A percentile compares a stretch with the other conserved stretches of the same genome.
These are phyloP conservation scores for Dasypogon diadema DNA, from an alignment of 2,888 invertebrate species.

Conservation along the genomic window DNA sequence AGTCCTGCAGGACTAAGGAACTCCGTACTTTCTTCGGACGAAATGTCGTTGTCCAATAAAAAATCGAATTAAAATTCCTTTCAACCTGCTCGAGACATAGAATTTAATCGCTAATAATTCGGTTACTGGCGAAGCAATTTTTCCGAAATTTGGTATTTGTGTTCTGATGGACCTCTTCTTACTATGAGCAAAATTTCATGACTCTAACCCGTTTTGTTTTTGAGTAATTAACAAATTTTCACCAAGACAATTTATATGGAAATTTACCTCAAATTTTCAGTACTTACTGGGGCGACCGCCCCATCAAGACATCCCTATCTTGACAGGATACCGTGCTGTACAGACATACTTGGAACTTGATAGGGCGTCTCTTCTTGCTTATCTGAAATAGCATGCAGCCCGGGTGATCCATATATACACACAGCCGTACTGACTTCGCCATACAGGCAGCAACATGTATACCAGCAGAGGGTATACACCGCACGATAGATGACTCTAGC, in stretches of 20 bases:
- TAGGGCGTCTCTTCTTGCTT: slow-evolving; percentile 57
- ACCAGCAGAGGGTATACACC: slow-evolving; percentile 44
- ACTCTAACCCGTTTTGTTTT: slow-evolving; percentile 4
- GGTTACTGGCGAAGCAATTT: background rate
- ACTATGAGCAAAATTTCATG: slow-evolving; percentile 25
- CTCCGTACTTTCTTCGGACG: slow-evolving; percentile 54
- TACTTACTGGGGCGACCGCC: slow-evolving; percentile 55
- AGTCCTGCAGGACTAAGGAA: slow-evolving; percentile 30
- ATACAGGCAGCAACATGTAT: slow-evolving; percentile 48
- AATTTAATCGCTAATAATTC: slow-evolving; percentile 18
- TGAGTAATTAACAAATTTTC: slow-evolving; percentile 37
- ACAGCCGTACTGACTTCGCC: slow-evolving; percentile 15
- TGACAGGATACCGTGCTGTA: background rate
- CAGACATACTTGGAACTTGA: slow-evolving; percentile 50
- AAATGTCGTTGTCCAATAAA: slow-evolving; percentile 58
- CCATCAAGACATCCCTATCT: slow-evolving; percentile 48
- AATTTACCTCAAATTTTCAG: slow-evolving; percentile 52
- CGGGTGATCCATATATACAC: slow-evolving; percentile 52
- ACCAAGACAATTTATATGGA: slow-evolving; percentile 38
- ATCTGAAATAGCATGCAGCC: slow-evolving; percentile 59
- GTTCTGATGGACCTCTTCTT: background rate
- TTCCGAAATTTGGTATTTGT: background rate
- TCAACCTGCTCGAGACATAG: slow-evolving; percentile 41
- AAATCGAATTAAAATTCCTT: slow-evolving; percentile 54
- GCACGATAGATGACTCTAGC: slow-evolving; percentile 47